These are phyloP conservation scores for Xenopus laevis DNA, from an alignment of 2,113 vertebrate species.

Conservation along the genomic window DNA sequence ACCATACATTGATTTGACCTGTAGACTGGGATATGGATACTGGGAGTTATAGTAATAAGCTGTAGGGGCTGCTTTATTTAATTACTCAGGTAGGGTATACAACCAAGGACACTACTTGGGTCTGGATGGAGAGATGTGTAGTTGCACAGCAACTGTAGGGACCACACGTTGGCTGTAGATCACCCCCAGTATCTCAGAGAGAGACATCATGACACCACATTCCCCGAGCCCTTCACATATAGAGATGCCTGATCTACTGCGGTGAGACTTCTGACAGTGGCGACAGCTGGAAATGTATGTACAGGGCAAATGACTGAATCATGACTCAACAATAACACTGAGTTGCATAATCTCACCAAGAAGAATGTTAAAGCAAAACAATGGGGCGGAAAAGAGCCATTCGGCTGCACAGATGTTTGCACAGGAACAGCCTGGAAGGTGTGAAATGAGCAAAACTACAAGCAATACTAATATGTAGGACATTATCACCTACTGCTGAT, in stretches of 20 bases:
- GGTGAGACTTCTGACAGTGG: background rate
- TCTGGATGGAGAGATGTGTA: too few relatives aligned
- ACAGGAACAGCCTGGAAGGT: background rate
- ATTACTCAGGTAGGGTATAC: too few relatives aligned
- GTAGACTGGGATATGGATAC: too few relatives aligned
- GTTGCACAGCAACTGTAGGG: too few relatives aligned
- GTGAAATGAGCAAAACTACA: background rate
- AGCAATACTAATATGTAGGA: background rate
- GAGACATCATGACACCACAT: background rate
- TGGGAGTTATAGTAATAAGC: too few relatives aligned
- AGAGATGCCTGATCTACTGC: background rate
- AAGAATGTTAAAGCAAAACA: background rate
- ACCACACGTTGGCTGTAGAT: background rate
- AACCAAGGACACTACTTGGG: too few relatives aligned
- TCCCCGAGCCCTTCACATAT: background rate
- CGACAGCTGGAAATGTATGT: background rate
- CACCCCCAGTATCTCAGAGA: background rate
- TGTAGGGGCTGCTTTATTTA: too few relatives aligned
- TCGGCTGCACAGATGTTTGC: background rate
- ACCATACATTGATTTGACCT: too few relatives aligned
- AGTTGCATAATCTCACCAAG: background rate
- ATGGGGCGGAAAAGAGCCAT: background rate
- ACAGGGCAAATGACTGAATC: background rate
- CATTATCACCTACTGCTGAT: background rate
- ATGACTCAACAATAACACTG: background rate